phyloP scores from a whole-genome alignment of 2,888 invertebrate species.

The Odontocolon sp. region DNA sequence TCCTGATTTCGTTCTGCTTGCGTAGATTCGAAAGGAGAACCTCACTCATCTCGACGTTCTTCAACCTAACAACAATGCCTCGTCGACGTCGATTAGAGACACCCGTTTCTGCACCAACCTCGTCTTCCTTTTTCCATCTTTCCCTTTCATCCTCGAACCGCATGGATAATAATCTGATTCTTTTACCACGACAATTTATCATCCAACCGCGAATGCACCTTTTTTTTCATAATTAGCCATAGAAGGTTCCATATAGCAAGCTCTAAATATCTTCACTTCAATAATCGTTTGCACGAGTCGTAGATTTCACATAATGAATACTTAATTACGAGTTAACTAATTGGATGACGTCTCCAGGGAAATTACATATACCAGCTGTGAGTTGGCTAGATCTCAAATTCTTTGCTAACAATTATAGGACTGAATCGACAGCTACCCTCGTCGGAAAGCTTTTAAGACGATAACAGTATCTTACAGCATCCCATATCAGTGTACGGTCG shows the following conservation, averaged over 20 bases:
- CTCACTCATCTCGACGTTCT: slow-evolving; percentile 7
- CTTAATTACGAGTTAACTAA: no score
- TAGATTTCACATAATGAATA: no score
- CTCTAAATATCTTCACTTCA: neutral
- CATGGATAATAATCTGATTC: neutral
- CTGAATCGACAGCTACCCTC: no score
- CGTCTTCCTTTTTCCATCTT: neutral
- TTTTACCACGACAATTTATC: neutral
- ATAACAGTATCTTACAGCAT: no score
- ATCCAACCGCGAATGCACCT: slow-evolving; percentile 1
- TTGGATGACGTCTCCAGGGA: no score
- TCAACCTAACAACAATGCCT: slow-evolving; percentile 31
- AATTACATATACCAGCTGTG: neutral
- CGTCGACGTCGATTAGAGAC: slow-evolving; percentile 39
- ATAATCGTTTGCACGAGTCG: neutral
- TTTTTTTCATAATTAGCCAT: slow-evolving; percentile 12
- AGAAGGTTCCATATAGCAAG: neutral
- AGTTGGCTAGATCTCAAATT: neutral
- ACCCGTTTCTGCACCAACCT: neutral
- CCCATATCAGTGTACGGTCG: slow-evolving; percentile 3
- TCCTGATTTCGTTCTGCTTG: slow-evolving; percentile 35
- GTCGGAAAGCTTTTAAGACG: no score
- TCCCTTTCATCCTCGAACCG: neutral
- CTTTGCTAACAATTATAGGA: no score
- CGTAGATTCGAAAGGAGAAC: slow-evolving; percentile 29